Base-by-base conservation (phyloP, 2,888 invertebrate genomes). In the Pantelozetes paolii region DNA sequence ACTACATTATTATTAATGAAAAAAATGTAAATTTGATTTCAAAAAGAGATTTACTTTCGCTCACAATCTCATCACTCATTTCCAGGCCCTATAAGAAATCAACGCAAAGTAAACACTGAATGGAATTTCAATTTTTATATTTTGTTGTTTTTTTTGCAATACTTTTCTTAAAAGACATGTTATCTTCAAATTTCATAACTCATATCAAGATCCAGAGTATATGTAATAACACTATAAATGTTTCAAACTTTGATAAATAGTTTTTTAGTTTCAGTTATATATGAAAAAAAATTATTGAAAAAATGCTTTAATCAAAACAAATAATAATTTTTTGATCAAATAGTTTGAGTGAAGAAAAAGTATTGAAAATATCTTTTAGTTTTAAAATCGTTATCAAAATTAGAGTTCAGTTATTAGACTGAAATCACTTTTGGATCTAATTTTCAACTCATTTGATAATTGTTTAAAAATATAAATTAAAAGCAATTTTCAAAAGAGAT, bases 51-150 rank as follows among this genome's bases (percentile, higher is more conserved):
- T 57, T 57, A 30, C 13, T 57, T 57, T 57, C 28, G 30, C 57
- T 57, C 57, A 57, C 30, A 57, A 57, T 30, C 57, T 57, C 57
- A 57, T 57, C 57, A 30, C 57, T 57, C 57, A 57, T 57, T 57
- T 30, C 15, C 28, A 15, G 1, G 15, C 6, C 30, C 26, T 20
- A 54, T 20, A 54, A n/a, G 45, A 15, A 45, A 45, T 18, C 18
- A 54, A 20, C 5, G 26, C 23, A 23, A 23, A 20, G 23, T 23
- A 54, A 45, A 23, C 28, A 57, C 13, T 57, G 30, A 20, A 57
- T 57, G 28, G 57, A 28, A 54, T 54, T 54, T 54, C 54, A 54
- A 54, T 54, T 54, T 54, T 36, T 36, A 45, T 45, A 45, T 57
- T 57, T 57, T 30, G 15, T 30, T 28, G 1, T 57, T 57, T 57